Evolutionary conservation across 2,888 invertebrate genomes (phyloP), one percentile per base, ranked within the genome.

Genomic region (Diabrotica balteata): DNA sequence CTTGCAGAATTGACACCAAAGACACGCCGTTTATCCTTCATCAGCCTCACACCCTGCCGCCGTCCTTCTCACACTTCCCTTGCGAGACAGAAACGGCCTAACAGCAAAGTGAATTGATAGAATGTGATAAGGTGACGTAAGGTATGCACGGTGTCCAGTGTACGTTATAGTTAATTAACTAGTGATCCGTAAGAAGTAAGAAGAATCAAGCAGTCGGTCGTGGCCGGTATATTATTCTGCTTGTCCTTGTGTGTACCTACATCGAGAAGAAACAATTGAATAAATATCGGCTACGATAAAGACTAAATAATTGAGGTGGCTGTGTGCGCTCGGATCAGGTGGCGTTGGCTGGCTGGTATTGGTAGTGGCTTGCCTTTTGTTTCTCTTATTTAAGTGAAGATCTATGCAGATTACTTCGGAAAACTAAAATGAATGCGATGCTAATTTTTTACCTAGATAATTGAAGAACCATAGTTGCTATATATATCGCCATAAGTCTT

Each of bases 161-260:
- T 80, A 81, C 80, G 80, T 82, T 81, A 80, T 80, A 81, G 79
- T 81, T 82, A 82, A 82, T 81, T 81, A 81, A 78, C 77, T 76
- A 77, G 77, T 80, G 80, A 80, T 80, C 80, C 78, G 79, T 79
- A 79, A 80, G 76, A 75, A 76, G 79, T 79, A 80, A 80, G 76
- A 75, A 76, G 75, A 73, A 76, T 77, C 76, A 73, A 74, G 72
- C 72, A 17, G 17, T 17, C 32, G 75, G 74, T 80, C 80, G 79
- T 79, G 79, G 75, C 71, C 71, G 75, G 77, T 80, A 77, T 75
- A 79, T 80, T 77, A 79, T 77, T 62, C 69, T 55, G 55, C 46
- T 59, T 57, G 63, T 54, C 47, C 61, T 57, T 63, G 70, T 61
- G 51, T 57, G 70, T 72, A 72, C 63, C 62, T 68, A 68, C 69